Percentiles rank a stretch among this genome's conserved stretches.
These are phyloP conservation scores for Zootermopsis nevadensis DNA, from an alignment of 2,888 invertebrate species.

Conservation along the genomic window DNA sequence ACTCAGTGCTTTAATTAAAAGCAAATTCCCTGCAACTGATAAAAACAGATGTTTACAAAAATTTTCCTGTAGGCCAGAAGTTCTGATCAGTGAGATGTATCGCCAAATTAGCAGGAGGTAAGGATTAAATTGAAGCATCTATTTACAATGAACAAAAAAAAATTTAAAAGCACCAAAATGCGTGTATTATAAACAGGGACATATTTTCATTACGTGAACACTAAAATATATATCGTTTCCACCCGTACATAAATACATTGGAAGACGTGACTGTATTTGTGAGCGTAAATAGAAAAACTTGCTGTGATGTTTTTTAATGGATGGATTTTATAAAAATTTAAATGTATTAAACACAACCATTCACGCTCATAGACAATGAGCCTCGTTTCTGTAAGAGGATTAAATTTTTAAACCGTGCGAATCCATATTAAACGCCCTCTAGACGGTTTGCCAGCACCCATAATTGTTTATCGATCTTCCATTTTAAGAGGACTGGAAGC, in stretches of 20 bases:
- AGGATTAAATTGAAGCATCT: too few relatives aligned
- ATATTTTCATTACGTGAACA: too few relatives aligned
- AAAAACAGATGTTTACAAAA: too few relatives aligned
- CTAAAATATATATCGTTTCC: not conserved
- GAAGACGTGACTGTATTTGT: not conserved
- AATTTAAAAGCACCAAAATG: too few relatives aligned
- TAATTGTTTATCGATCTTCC: constrained; percentile 10
- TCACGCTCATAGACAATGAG: not conserved
- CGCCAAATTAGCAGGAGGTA: too few relatives aligned
- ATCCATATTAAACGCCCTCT: not conserved
- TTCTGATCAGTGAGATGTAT: too few relatives aligned
- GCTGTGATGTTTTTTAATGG: not conserved
- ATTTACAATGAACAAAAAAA: too few relatives aligned
- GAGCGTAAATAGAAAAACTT: not conserved
- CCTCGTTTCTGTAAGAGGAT: constrained; percentile 10
- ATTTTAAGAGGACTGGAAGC: not conserved
- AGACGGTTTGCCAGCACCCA: not conserved
- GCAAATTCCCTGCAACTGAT: too few relatives aligned
- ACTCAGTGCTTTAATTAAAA: too few relatives aligned
- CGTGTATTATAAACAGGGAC: too few relatives aligned
- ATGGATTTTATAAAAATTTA: not conserved
- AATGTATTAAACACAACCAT: not conserved
- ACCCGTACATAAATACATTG: not conserved
- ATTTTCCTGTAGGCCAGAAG: too few relatives aligned
- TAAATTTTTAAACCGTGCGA: not conserved